Percentiles rank a stretch among this genome's conserved stretches.
These are phyloP conservation scores for Epinephelus awoara DNA, from an alignment of 2,797 vertebrate species.

Conservation along the genomic window DNA sequence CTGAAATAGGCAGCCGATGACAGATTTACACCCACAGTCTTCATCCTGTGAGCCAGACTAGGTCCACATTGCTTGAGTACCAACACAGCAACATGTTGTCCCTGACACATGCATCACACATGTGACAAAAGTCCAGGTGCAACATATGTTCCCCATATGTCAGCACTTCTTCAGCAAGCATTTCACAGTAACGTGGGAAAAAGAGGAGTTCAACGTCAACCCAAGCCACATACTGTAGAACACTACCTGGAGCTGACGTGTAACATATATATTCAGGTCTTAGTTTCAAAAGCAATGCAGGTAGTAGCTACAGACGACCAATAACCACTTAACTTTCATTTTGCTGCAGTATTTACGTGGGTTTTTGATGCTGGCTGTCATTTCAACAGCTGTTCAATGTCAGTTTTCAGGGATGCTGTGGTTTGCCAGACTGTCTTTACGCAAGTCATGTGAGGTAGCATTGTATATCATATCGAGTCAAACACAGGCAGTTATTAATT, in stretches of 20 bases:
- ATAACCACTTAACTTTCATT: neutral
- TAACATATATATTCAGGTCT: neutral
- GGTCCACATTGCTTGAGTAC: neutral
- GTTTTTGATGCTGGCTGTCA: constrained; percentile 20
- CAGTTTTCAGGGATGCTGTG: constrained; percentile 8
- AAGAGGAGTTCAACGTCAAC: neutral
- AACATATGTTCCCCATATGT: neutral
- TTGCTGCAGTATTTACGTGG: constrained; percentile 3
- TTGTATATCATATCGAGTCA: constrained; percentile 14
- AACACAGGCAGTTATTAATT: constrained; percentile 15
- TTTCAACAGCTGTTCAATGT: constrained; percentile 21
- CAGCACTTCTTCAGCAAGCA: neutral
- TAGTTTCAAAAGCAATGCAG: too few species aligned
- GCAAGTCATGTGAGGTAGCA: neutral
- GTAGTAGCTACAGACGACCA: too few species aligned
- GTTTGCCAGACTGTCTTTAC: neutral
- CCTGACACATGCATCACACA: neutral
- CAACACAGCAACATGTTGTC: neutral
- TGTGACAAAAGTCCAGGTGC: neutral
- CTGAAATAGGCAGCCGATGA: too few species aligned
- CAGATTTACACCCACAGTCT: too few species aligned
- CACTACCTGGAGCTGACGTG: neutral
- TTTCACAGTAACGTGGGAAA: neutral
- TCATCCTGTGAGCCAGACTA: too few species aligned
- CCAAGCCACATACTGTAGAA: neutral